phyloP scores from a whole-genome alignment of 2,888 invertebrate genomes.

The Melinopterus prodromus region DNA sequence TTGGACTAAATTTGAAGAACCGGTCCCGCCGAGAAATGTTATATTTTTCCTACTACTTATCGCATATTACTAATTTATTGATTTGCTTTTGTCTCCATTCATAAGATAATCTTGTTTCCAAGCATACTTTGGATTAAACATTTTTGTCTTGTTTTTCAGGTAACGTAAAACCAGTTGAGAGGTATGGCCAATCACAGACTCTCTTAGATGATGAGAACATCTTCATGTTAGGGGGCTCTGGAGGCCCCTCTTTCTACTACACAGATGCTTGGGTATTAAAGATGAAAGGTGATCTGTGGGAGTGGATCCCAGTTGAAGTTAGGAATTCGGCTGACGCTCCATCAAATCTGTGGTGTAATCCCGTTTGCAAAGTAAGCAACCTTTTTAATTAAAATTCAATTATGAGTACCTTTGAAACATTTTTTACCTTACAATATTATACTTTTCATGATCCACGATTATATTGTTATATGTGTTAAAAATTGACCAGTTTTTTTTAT shows the following conservation, averaged over 20 bases:
- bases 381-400: too few species aligned
- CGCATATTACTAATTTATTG: too few species aligned
- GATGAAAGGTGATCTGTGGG: conserved; percentile 77
- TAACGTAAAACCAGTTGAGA: conserved; percentile 49
- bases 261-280: conserved; percentile 91
- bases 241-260: conserved; percentile 85
- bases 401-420: too few species aligned
- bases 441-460: too few species aligned
- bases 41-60: too few species aligned
- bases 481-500: not conserved
- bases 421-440: too few species aligned
- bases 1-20: too few species aligned
- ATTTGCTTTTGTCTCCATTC: too few species aligned
- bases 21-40: too few species aligned
- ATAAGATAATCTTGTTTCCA: not conserved
- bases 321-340: conserved; percentile 82
- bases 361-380: conserved; percentile 76
- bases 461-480: not conserved
- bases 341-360: conserved; percentile 92
- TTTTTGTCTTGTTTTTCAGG: conserved; percentile 39
- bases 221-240: conserved; percentile 86
- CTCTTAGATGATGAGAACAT: conserved; percentile 79
- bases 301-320: conserved; percentile 78
- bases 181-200: conserved; percentile 95
- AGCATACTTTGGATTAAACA: not conserved